Percentiles rank a stretch among this genome's conserved stretches.
Evolutionary conservation across 1,140 invertebrate species (phyloP).

Genomic region (Subanguina moxae): DNA sequence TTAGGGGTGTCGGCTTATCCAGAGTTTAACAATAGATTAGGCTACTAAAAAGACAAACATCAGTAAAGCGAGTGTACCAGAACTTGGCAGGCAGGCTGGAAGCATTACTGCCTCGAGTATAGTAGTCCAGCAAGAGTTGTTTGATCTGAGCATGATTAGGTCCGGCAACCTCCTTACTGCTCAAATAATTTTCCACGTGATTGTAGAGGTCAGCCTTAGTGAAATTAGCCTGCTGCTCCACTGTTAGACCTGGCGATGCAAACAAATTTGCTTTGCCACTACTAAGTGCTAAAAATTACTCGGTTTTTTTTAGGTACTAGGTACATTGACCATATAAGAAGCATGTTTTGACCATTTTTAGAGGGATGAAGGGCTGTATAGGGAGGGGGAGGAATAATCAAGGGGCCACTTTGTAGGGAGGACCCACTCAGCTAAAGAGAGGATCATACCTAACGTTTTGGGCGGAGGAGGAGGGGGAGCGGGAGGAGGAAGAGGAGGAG

Average conservation of each 20-base stretch:
- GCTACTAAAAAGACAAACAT: not conserved
- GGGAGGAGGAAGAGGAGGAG: no score
- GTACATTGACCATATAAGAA: no score
- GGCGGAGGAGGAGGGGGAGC: no score
- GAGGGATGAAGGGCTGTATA: no score
- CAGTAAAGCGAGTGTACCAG: slow-evolving; percentile 2
- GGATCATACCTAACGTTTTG: no score
- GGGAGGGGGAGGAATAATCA: no score
- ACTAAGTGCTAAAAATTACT: slow-evolving; percentile 13
- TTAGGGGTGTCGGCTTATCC: not conserved
- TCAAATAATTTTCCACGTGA: not conserved
- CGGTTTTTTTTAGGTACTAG: no score
- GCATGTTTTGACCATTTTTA: no score
- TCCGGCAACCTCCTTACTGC: not conserved
- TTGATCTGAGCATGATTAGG: not conserved
- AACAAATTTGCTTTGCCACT: slow-evolving; percentile 1
- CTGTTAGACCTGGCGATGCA: not conserved
- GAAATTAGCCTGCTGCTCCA: not conserved
- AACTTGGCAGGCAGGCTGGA: not conserved
- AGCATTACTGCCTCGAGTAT: not conserved
- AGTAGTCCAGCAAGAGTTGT: not conserved
- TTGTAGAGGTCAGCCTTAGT: not conserved
- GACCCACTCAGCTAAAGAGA: no score
- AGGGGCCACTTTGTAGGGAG: no score
- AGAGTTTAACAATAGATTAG: not conserved